Evolutionary conservation across 2,797 vertebrate genomes (phyloP), one percentile per base, ranked within the genome.

Genomic region (Phoebastria nigripes): DNA sequence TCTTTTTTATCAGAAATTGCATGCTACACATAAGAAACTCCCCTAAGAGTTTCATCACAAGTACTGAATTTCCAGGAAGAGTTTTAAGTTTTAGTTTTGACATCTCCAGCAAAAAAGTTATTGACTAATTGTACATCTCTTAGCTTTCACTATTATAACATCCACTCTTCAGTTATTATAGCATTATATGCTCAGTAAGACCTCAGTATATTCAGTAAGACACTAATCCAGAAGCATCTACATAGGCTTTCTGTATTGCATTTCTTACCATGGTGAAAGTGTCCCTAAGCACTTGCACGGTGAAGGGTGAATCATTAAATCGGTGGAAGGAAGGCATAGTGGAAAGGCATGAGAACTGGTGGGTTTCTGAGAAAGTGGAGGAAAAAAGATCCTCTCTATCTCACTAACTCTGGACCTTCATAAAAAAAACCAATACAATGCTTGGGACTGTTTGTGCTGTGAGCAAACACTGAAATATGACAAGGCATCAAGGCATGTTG

Each of bases 401-500:
- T 92, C 90, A 89, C 76, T 76, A 54, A 87, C 55, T 88, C 82
- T 83, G 51, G 61, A 81, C 54, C 49, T 91, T 81, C 39, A 6
- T 55, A 70, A 90, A 91, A 96, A 93, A 31, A 16, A 1, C 1
- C 82, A 90, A 49, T 82, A 96, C 93, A 97, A 96, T 96, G 92
- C 82, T 86, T 72, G 84, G 82, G 90, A 97, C 93, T 96, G 92
- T 97, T 96, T 42, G 0, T 35, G 42, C 84, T 92, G 76, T 29
- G 84, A 96, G 82, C 92, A 93, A 96, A 92, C 65, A 70, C 79
- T 91, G 94, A 95, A 97, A 97, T 73, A 88, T 12, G 87, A 95
- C 95, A 88, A 95, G 90, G 72, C 93, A 97, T 97, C 95, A 95
- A 96, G 96, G 90, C 92, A 31, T 15, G 42, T 83, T 93, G 84